Percentiles rank a stretch among this genome's conserved stretches.
These are phyloP conservation scores for Rhopilema esculentum DNA, from an alignment of 30 jellyfish, hydroid and myxozoan species.

Conservation along the genomic window DNA sequence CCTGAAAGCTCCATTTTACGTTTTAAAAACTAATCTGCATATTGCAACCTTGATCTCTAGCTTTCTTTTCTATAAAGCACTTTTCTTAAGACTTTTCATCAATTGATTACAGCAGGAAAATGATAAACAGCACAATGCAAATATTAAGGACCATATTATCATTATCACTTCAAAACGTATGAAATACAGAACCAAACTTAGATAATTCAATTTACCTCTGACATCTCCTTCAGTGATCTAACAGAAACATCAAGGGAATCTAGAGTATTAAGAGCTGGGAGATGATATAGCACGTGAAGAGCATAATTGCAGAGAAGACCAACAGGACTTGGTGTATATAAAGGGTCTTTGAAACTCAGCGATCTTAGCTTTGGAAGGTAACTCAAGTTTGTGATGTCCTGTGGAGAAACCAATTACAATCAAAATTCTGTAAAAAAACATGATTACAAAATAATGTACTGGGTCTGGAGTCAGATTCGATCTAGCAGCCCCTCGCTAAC, in stretches of 20 bases:
- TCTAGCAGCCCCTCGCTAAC: neutral
- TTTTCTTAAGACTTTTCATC: too few species aligned
- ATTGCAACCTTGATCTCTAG: too few species aligned
- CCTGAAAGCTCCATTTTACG: too few species aligned
- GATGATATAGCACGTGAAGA: conserved; percentile 78
- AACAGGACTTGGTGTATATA: conserved; percentile 86
- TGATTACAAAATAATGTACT: too few species aligned
- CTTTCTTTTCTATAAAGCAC: too few species aligned
- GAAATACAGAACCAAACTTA: neutral
- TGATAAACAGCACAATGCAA: neutral
- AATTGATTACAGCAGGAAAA: too few species aligned
- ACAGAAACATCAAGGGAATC: conserved; percentile 88
- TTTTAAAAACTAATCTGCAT: too few species aligned
- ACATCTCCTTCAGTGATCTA: conserved; percentile 70
- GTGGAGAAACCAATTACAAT: neutral
- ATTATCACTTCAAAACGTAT: too few species aligned
- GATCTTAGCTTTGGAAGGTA: conserved; percentile 66
- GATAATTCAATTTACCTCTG: conserved; percentile 70
- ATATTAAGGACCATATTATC: neutral
- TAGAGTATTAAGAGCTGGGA: conserved; percentile 67
- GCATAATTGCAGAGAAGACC: conserved; percentile 87
- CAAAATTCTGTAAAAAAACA: neutral
- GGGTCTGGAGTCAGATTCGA: too few species aligned
- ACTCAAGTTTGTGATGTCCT: conserved; percentile 83
- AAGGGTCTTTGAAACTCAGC: conserved; percentile 85